A percentile compares a stretch with the other conserved stretches of the same genome.
Evolutionary conservation across 2,797 vertebrate species (phyloP).

Genomic region (Hemibagrus guttatus): DNA sequence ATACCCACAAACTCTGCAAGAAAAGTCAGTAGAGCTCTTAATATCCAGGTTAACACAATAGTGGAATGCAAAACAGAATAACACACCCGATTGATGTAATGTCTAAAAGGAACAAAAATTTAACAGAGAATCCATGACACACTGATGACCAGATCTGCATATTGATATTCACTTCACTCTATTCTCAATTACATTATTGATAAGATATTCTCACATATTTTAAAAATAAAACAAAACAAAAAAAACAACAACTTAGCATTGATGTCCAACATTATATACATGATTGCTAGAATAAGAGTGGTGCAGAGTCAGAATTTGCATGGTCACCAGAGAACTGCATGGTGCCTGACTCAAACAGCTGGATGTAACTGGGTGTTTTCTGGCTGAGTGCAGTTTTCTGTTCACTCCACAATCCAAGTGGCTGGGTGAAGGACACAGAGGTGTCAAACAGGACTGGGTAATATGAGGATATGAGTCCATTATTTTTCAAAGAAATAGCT

Average conservation of each 20-base stretch:
- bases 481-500: not conserved
- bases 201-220: not conserved
- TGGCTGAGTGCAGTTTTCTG: not conserved
- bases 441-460: not conserved
- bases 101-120: not conserved
- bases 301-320: not conserved
- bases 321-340: not conserved
- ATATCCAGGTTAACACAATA: not conserved
- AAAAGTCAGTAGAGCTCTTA: not conserved
- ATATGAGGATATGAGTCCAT: not conserved
- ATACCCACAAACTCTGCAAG: not conserved
- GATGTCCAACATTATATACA: not conserved
- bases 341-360: conserved; percentile 4
- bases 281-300: not conserved
- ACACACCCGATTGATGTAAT: not conserved
- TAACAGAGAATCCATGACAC: not conserved
- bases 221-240: not conserved
- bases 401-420: not conserved
- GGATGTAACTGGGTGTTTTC: not conserved
- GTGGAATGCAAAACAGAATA: not conserved
- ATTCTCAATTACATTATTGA: not conserved
- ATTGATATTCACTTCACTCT: not conserved
- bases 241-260: too few relatives aligned
- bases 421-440: not conserved
- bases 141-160: not conserved